phyloP scores from a whole-genome alignment of 1,140 invertebrate species.

The Odontomachus brunneus region DNA sequence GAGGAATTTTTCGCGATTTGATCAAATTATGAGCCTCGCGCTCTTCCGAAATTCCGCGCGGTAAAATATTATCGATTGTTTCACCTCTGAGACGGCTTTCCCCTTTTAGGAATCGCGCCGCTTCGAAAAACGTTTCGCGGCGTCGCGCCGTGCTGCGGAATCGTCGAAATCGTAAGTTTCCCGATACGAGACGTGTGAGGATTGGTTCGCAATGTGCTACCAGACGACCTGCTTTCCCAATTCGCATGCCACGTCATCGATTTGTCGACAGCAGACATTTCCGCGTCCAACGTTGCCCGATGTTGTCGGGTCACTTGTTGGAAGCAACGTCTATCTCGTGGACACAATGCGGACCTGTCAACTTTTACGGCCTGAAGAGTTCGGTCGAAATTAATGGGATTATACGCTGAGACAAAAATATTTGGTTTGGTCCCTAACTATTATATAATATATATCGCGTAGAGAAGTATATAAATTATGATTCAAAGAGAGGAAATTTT shows the following conservation, averaged over 20 bases:
- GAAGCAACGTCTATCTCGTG: conserved; percentile 10
- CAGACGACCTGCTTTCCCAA: conserved; percentile 10
- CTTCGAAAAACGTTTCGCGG: conserved; percentile 20
- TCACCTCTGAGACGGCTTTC: neutral
- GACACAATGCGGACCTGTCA: conserved; percentile 12
- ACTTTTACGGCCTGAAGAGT: neutral
- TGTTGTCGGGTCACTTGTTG: conserved; percentile 28
- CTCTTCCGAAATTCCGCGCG: neutral
- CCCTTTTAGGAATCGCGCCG: neutral
- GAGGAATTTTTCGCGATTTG: neutral
- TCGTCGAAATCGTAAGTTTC: conserved; percentile 41
- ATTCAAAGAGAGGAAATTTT: too few species aligned
- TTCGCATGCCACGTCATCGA: conserved; percentile 44
- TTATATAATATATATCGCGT: too few species aligned
- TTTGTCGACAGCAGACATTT: conserved; percentile 48
- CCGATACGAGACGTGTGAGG: neutral
- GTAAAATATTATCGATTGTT: conserved; percentile 7
- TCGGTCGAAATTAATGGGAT: conserved; percentile 26
- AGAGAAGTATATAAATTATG: too few species aligned
- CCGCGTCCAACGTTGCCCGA: conserved; percentile 27
- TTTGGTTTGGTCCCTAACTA: too few species aligned
- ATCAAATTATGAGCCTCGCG: neutral
- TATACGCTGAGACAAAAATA: too few species aligned
- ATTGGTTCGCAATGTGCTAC: conserved; percentile 22
- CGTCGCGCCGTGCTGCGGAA: neutral